Conservation (phyloP, 2,888 invertebrate species). For the Agriopis leucophaearia region DNA sequence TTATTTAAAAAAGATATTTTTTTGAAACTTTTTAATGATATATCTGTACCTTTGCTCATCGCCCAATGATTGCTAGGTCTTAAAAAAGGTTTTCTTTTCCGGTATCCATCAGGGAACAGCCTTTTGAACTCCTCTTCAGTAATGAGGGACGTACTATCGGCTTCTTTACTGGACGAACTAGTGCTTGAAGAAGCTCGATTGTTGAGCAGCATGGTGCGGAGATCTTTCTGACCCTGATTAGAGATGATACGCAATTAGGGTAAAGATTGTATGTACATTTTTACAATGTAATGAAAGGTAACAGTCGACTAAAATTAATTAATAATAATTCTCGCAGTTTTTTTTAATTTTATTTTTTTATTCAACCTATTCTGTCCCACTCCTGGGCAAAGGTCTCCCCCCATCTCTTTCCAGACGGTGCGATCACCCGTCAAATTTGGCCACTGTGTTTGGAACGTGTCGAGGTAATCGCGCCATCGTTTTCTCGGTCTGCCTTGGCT, state of each 20-base stretch:
- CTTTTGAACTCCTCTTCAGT: conserved; percentile 64
- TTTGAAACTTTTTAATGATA: not conserved
- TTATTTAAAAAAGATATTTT: not conserved
- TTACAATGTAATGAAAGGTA: not conserved
- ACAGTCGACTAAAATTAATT: not conserved
- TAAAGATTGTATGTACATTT: not conserved
- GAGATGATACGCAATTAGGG: not conserved
- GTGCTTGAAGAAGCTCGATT: conserved; percentile 57
- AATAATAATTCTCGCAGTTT: too few relatives aligned
- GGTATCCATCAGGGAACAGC: conserved; percentile 65
- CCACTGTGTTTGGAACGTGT: too few relatives aligned
- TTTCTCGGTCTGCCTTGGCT: too few relatives aligned
- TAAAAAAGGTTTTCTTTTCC: conserved; percentile 45
- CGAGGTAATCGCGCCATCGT: too few relatives aligned
- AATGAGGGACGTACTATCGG: conserved; percentile 48
- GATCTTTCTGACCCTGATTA: conserved; percentile 72
- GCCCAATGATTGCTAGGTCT: conserved; percentile 61
- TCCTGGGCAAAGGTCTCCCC: too few relatives aligned
- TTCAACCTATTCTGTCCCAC: too few relatives aligned
- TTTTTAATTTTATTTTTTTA: too few relatives aligned
- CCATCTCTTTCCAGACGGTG: too few relatives aligned
- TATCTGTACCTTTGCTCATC: conserved; percentile 62
- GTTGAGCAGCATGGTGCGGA: conserved; percentile 67
- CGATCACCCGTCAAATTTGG: too few relatives aligned
- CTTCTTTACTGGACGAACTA: conserved; percentile 35